These are phyloP conservation scores for Trichacis sp. DNA, from an alignment of 2,888 invertebrate genomes.

Conservation along the genomic window DNA sequence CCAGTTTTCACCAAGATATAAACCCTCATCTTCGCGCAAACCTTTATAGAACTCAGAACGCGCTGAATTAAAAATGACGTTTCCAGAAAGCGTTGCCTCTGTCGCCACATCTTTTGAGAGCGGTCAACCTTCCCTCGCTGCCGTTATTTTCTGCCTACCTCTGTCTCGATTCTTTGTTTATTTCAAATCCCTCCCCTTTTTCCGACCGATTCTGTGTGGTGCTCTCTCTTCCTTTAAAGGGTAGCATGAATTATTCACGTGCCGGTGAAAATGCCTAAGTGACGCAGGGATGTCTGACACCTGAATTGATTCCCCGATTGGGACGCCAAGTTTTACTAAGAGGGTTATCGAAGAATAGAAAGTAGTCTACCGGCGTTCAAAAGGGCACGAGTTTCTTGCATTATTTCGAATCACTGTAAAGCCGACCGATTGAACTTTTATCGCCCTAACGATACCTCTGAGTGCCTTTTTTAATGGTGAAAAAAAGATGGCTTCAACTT, in stretches of 20 bases:
- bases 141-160: conserved; percentile 12
- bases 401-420: conserved; percentile 50
- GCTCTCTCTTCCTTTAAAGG: conserved; percentile 45
- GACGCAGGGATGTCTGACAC: conserved; percentile 65
- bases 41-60: conserved; percentile 54
- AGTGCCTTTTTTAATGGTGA: background rate
- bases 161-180: conserved; percentile 16
- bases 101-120: conserved; percentile 59
- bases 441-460: background rate
- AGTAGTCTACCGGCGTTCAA: conserved; percentile 20
- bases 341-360: conserved; percentile 21
- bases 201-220: conserved; percentile 21
- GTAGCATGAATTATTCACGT: conserved; percentile 61
- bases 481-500: no score
- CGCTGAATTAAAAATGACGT: conserved; percentile 60
- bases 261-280: conserved; percentile 67
- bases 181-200: conserved; percentile 15
- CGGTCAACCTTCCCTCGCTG: conserved; percentile 55
- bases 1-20: conserved; percentile 30
- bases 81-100: conserved; percentile 44
- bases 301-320: conserved; percentile 66
- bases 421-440: background rate
- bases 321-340: conserved; percentile 26
- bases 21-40: conserved; percentile 32
- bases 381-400: conserved; percentile 46